Evolutionary conservation across 2,888 invertebrate species (phyloP), one percentile per base, ranked within the genome.

Genomic region (Taphrorychus bicolor): DNA sequence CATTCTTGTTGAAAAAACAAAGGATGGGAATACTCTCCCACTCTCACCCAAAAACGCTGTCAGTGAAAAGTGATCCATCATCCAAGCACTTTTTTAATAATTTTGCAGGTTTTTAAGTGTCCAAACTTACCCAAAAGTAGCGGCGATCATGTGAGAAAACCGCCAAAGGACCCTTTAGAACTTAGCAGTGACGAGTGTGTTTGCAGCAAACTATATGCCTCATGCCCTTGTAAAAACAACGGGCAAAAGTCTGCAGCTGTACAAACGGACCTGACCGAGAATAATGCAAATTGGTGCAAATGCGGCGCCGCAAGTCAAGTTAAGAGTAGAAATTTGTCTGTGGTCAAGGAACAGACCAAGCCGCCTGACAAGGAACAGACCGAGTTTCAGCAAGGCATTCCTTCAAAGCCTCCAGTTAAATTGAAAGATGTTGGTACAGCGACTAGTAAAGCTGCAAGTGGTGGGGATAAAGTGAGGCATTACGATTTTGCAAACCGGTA

Each of bases 401-500:
- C 76, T n/a, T 60, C 69, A 5, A 76, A 73, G 71, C 74, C 75
- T n/a, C 68, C 72, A 19, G 66, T 76, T 9, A 74, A 70, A 57
- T 53, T 76, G 42, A 74, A 75, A 61, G 66, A 64, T 17, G 42
- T 24, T 3, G 51, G 7, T 22, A 18, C 21, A 7, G 3, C 19
- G 1, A 2, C 18, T 16, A 42, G 22, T 19, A 59, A 32, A 45
- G 9, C 45, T 2, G n/a, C 5, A 7, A 22, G 22, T 16, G 45
- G 18, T 5, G 11, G 11, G 14, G 22, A 41, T 2, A 32, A 54
- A 54, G 22, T 16, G 14, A 48, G 82, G 69, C 83, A 82, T 72
- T 85, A 84, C 70, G 85, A 86, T 75, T 83, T 84, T 70, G 78
- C 80, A 22, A 85, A 84, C 21, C 82, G 83, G 70, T 84, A 82